These are phyloP conservation scores for Erpetoichthys calabaricus DNA, from an alignment of 2,797 vertebrate genomes.

Conservation along the genomic window DNA sequence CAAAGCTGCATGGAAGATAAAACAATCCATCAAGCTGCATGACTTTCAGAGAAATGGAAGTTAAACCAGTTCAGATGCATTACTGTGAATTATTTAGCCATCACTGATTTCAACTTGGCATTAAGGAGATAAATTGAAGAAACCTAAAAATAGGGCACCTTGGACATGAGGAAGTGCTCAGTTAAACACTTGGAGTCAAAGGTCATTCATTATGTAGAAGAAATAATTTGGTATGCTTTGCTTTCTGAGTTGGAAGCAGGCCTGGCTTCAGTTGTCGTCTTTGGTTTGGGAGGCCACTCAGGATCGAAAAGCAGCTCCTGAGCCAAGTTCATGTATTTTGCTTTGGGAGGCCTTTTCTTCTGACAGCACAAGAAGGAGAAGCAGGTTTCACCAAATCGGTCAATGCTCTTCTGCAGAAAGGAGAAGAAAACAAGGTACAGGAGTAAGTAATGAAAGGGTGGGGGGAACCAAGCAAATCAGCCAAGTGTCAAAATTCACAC, in stretches of 20 bases:
- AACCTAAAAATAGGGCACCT: too few relatives aligned
- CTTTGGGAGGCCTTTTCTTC: constrained; percentile 62
- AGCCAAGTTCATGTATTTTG: constrained; percentile 89
- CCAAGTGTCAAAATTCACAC: too few relatives aligned
- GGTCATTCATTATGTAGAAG: constrained; percentile 53
- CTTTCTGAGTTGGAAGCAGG: constrained; percentile 47
- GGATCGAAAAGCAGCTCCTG: constrained; percentile 88
- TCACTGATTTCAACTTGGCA: too few relatives aligned
- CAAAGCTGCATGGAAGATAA: too few relatives aligned
- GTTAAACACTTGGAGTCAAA: neutral
- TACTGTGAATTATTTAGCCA: too few relatives aligned
- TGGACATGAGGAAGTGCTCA: neutral
- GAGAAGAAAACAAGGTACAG: constrained; percentile 21
- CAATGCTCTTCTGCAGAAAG: constrained; percentile 49
- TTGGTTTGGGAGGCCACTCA: constrained; percentile 93
- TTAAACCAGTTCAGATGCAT: too few relatives aligned
- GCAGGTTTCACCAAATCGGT: constrained; percentile 44
- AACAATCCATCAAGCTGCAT: too few relatives aligned
- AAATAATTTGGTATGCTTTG: constrained; percentile 60
- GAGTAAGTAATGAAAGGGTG: constrained; percentile 26
- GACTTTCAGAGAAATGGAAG: too few relatives aligned
- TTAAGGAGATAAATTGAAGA: too few relatives aligned
- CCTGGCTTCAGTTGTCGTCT: constrained; percentile 89
- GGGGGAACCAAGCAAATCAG: neutral
- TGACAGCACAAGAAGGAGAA: constrained; percentile 50